A percentile compares a stretch with the other conserved stretches of the same genome.
Conservation (phyloP, 2,113 vertebrate genomes). For the Chrysemys picta region DNA sequence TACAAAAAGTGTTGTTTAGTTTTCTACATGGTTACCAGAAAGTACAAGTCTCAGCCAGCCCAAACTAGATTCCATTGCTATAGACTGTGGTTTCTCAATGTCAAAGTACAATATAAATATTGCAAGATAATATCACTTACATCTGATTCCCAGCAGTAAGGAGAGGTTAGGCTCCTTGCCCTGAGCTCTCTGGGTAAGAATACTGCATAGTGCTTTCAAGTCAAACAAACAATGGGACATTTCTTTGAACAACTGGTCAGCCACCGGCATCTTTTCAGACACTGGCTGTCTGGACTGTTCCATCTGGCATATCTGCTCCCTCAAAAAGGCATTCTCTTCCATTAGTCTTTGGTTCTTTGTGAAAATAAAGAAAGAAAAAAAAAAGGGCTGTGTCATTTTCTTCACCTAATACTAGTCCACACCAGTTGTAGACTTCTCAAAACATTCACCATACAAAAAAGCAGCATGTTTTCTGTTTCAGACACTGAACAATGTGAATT, state of each 20-base stretch:
- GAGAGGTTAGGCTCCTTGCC: constrained; percentile 95
- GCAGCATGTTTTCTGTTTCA: background rate
- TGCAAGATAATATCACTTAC: constrained; percentile 79
- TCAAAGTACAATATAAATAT: background rate
- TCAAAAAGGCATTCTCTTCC: constrained; percentile 74
- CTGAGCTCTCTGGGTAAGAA: constrained; percentile 92
- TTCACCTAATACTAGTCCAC: background rate
- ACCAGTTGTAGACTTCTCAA: background rate
- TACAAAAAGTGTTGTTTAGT: background rate
- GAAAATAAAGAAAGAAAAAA: constrained; percentile 5
- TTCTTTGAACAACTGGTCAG: constrained; percentile 89
- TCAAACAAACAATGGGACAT: constrained; percentile 94
- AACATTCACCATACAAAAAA: background rate
- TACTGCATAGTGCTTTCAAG: constrained; percentile 93
- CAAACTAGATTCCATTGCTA: background rate
- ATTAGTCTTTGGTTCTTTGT: constrained; percentile 80
- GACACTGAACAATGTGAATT: background rate
- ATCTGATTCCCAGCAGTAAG: constrained; percentile 92
- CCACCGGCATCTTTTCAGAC: constrained; percentile 79
- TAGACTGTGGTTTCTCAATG: background rate
- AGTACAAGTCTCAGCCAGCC: background rate
- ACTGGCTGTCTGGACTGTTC: constrained; percentile 70
- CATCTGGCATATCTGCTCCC: constrained; percentile 63
- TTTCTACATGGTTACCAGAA: background rate
- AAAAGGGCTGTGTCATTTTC: background rate